Evolutionary conservation across 1,140 invertebrate genomes (phyloP).

Genomic region (Holcopasites calliopsidis): DNA sequence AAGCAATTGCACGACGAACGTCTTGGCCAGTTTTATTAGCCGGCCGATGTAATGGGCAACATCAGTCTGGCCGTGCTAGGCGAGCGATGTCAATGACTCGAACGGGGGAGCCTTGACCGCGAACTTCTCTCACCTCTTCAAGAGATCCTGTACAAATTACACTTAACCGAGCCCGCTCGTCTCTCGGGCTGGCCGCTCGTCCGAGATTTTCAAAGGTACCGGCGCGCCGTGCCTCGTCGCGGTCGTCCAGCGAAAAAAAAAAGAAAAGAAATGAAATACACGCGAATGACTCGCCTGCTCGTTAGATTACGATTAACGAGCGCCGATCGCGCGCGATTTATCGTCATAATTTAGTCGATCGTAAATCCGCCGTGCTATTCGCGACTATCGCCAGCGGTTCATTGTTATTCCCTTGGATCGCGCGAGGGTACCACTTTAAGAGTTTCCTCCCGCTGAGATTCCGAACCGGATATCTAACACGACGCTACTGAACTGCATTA

Average conservation of each 20-base stretch:
- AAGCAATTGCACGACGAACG: constrained; percentile 29
- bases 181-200: constrained; percentile 17
- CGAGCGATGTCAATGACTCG: constrained; percentile 70
- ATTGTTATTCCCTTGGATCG: neutral
- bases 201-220: constrained; percentile 52
- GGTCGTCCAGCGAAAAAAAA: neutral
- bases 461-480: neutral
- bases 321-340: constrained; percentile 51
- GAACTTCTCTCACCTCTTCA: constrained; percentile 63
- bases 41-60: constrained; percentile 54
- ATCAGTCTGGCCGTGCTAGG: constrained; percentile 54
- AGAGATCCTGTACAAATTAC: constrained; percentile 63
- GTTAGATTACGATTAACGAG: constrained; percentile 46
- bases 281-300: constrained; percentile 20
- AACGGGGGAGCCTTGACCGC: constrained; percentile 69
- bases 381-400: neutral
- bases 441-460: no score
- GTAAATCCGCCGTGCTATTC: neutral
- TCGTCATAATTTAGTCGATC: constrained; percentile 37
- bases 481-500: neutral
- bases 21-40: constrained; percentile 53
- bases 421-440: no score
- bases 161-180: constrained; percentile 45
- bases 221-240: neutral
- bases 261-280: neutral